Evolutionary conservation across 2,113 vertebrate genomes (phyloP), one percentile per base, ranked within the genome.

Genomic region (Eclectus roratus): DNA sequence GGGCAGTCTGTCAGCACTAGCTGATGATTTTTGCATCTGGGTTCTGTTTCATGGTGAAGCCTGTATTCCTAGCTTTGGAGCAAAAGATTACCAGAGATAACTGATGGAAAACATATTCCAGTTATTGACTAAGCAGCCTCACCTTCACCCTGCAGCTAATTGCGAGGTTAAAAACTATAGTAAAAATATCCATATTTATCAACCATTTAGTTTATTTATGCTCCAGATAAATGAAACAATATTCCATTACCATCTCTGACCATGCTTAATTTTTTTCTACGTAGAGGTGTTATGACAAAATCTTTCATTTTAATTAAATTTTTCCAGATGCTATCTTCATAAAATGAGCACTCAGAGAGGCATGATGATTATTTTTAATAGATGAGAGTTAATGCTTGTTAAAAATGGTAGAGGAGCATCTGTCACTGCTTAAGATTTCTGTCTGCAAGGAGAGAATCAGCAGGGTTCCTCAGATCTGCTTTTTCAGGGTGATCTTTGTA

Each of bases 71-170:
- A 50, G 31, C 29, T 76, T 52, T 72, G 64, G 68, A 93, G 72
- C 64, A 80, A 88, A 85, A 85, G 80, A 85, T 95, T 76, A 44
- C 73, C 28, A 68, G 84, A 89, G 78, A 76, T 82, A 94, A 96
- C 85, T 29, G 70, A 35, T 27, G 33, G 68, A 89, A 96, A 95
- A 80, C 29, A 25, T 39, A 85, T 63, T 70, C 63, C 56, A 68
- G 31, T 14, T 90, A 68, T 66, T 89, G 95, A 88, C 71, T 91
- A 79, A 80, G 60, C 53, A 80, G 77, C 49, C 83, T 94, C 85
- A 79, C 72, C 87, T 73, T 72, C 65, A 82, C 72, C 73, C 71
- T 93, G 69, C 68, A 88, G 80, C 55, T 80, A 89, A 92, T 17
- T 85, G 46, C 53, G 60, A 88, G 28, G 56, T 82, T 65, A 80